Evolutionary conservation across 92 coral and sea anemone species (phyloP), one percentile per base, ranked within the genome.

Genomic region (Zoanthus solanderi): DNA sequence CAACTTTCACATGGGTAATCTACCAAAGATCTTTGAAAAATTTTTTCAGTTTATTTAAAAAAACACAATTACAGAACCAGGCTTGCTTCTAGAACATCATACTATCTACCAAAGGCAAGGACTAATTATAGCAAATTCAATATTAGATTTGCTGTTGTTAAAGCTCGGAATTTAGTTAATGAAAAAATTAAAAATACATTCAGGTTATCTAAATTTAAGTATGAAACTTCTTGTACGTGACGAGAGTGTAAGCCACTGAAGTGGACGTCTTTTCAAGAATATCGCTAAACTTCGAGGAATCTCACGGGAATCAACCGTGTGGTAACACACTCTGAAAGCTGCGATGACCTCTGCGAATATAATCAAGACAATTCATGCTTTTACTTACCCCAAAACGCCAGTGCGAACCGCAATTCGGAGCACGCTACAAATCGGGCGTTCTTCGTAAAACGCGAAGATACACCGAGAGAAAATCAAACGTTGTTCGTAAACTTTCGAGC

Each of bases 301-400:
- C 53, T 72, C 76, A 72, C 48, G n/a, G 30, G 76, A 72, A 72
- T 32, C 50, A 31, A 5, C 76, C 53, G 53, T 72, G 23, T 72
- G 53, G 37, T 50, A 73, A 73, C 78, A 73, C 78, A 73, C 15
- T 45, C 78, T 73, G 53, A 73, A 73, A 73, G 56, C 78, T 42
- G 78, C 30, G 57, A 46, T 73, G 78, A 73, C 78, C 42, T 73
- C 17, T 73, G 56, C 78, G 57, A 73, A 73, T 73, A 42, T 73
- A 73, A 73, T 73, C 78, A 73, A 73, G 78, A 73, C 30, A 73
- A 74, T 74, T 73, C 78, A n/a, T 73, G 30, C 78, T 73, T 45
- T 73, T 73, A 44, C 78, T 74, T 74, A 44, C 47, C 78, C 28
- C 28, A 17, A 74, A 74, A 46, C 57, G 78, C 13, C 34, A 47